Evolutionary conservation across 2,797 vertebrate species (phyloP), one percentile per base, ranked within the genome.

Genomic region (Caiman crocodilus): DNA sequence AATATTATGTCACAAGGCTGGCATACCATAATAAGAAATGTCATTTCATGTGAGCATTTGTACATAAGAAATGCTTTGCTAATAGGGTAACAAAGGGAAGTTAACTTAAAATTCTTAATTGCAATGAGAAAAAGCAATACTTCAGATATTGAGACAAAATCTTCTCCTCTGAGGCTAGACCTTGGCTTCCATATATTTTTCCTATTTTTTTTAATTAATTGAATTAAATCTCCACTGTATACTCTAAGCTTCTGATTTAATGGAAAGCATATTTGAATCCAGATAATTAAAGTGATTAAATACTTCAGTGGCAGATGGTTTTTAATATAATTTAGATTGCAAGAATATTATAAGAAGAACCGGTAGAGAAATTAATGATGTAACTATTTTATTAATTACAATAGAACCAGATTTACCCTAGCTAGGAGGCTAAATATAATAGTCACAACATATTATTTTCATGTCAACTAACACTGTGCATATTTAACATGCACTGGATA

Each of bases 21-120:
- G 11, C 65, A 84, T 32, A 76, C 32, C 82, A 26, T 74, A 90
- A 87, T 23, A 84, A 78, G 23, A 64, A 35, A 81, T 92, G 94
- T 96, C 42, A 60, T 76, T 84, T 89, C 88, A n/a, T 90, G 85
- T 90, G 84, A 89, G 16, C 60, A 50, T 75, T 65, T 67, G 13
- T 88, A 8, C 83, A 50, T 55, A 96, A 92, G 82, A 95, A 92
- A 78, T 60, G 91, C 58, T 28, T 69, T 91, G 57, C 80, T 90
- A 42, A 55, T 85, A 81, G 57, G 30, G 26, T 64, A 35, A 55
- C 87, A 57, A 10, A 76, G 65, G 78, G 56, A 80, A 93, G 89
- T 80, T 95, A 94, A 83, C 82, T 93, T 79, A 78, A 42, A 92
- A 94, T 88, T 95, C 64, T 84, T 89, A 93, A 88, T 79, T 94